Conservation (phyloP, 2,113 vertebrate genomes). For the Egretta garzetta region DNA sequence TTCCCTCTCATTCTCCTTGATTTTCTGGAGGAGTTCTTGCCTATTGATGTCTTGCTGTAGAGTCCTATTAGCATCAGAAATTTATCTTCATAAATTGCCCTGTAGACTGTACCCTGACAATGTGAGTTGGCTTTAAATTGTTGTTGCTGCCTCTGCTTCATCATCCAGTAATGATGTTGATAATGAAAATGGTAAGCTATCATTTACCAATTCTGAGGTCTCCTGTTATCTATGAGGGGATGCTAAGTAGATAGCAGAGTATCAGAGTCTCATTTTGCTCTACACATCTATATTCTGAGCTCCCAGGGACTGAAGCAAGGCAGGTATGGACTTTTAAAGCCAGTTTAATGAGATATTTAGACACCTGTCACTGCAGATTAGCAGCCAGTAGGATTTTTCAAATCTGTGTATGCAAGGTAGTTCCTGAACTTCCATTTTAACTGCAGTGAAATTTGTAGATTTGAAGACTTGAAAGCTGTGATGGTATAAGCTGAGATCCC, state of each 20-base stretch:
- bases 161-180: conserved; percentile 46
- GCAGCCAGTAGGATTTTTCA: neutral
- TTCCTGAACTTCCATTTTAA: neutral
- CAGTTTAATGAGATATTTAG: neutral
- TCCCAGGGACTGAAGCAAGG: neutral
- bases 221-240: neutral
- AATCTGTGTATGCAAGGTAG: neutral
- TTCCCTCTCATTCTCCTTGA: neutral
- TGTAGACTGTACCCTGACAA: neutral
- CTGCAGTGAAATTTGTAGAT: neutral
- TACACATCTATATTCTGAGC: neutral
- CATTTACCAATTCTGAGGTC: neutral
- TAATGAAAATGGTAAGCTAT: conserved; percentile 53
- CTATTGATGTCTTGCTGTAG: neutral
- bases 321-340: neutral
- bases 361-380: neutral
- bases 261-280: neutral
- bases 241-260: neutral
- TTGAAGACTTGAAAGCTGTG: neutral
- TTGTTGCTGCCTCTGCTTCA: conserved; percentile 28
- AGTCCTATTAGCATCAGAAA: neutral
- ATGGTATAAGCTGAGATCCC: neutral
- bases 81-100: conserved; percentile 9
- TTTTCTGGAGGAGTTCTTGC: neutral
- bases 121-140: conserved; percentile 28